Evolutionary conservation across 2,113 vertebrate species (phyloP), one percentile per base, ranked within the genome.

Genomic region (Hypocryptadius cinnamomeus): DNA sequence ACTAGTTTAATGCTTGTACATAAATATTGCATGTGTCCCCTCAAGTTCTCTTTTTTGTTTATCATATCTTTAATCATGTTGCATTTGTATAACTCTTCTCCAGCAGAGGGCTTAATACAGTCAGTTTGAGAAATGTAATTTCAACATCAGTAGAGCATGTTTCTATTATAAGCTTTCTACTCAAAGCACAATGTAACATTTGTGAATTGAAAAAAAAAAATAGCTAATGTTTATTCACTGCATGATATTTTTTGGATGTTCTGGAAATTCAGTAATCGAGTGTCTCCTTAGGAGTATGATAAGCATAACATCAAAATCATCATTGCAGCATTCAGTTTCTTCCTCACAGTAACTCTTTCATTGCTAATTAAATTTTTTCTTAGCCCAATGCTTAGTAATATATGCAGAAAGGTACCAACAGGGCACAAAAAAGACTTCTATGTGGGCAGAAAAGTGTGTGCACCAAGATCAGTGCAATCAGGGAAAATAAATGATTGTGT

Each of bases 121-220:
- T 79, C 72, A 92, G 50, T 83, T 87, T 89, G 76, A 69, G 33
- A 79, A 85, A 93, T 22, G 37, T 57, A 40, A 82, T 93, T 96
- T 96, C 91, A 66, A 21, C 85, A 70, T 59, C 86, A 91, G 80
- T 86, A 80, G 37, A 94, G 66, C 8, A 68, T 66, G 86, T 93
- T 95, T 91, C 84, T 85, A 37, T 94, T 90, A 92, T 80, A 79
- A 91, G 44, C 60, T 56, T 85, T 94, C 96, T 90, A 63, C 90
- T 79, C 63, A 89, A 91, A 84, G 31, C 28, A 8, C 47, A 92
- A 44, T 12, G 14, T 71, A 94, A 84, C 18, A 63, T 91, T 95
- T 85, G 54, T 88, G 78, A 59, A 65, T 20, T 66, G 16, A 25
- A 21, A 64, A 63, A 59, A 63, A 63, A 47, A 79, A 42, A 63